Conservation (phyloP, 2,113 vertebrate genomes). For the Polypterus bichir region DNA sequence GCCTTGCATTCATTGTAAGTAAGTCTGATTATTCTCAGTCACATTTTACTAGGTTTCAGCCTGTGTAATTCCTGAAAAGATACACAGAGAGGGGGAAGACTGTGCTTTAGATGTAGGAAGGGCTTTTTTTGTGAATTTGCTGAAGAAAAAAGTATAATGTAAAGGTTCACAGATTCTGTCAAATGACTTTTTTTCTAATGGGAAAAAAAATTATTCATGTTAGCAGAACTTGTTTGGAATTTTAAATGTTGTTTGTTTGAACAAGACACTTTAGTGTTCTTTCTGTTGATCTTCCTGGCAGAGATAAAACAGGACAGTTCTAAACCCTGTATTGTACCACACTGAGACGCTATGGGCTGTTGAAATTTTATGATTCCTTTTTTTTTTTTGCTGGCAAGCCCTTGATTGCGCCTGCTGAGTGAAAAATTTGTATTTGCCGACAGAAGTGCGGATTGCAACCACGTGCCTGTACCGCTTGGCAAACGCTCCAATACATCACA, state of each 20-base stretch:
- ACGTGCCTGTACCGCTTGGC: constrained; percentile 53
- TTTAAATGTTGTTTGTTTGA: constrained; percentile 26
- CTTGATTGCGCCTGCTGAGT: constrained; percentile 67
- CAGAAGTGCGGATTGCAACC: constrained; percentile 61
- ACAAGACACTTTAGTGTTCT: constrained; percentile 12
- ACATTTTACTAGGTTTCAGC: too few species aligned
- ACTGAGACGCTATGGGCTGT: constrained; percentile 62
- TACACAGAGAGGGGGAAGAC: too few species aligned
- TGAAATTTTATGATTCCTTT: constrained; percentile 69
- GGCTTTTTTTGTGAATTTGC: too few species aligned
- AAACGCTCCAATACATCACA: constrained; percentile 76
- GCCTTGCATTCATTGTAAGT: too few species aligned
- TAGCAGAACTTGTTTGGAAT: constrained; percentile 26
- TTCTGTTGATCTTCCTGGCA: constrained; percentile 46
- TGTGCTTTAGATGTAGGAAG: too few species aligned
- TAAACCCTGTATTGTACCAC: constrained; percentile 61
- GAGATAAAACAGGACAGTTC: constrained; percentile 67
- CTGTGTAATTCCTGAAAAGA: too few species aligned
- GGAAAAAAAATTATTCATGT: constrained; percentile 21
- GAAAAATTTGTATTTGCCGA: constrained; percentile 84
- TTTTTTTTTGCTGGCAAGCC: constrained; percentile 49
- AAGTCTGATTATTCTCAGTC: too few species aligned
- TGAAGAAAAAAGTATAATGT: too few species aligned
- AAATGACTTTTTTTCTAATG: constrained; percentile 3
- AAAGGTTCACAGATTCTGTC: too few species aligned